Evolutionary conservation across 2,113 vertebrate genomes (phyloP).

Genomic region (Carollia perspicillata): DNA sequence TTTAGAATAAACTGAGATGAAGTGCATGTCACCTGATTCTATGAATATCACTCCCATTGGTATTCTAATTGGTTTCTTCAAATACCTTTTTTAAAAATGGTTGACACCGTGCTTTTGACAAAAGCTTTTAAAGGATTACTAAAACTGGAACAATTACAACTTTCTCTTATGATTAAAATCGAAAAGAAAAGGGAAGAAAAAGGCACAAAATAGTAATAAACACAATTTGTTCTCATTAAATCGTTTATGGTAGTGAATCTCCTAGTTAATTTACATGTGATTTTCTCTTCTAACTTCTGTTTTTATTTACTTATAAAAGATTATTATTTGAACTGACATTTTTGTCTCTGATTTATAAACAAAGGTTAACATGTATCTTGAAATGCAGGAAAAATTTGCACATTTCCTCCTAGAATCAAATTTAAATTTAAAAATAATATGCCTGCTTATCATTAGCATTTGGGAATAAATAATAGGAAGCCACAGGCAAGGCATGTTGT

Average conservation of each 20-base stretch:
- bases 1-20: not conserved
- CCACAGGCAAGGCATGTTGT: not conserved
- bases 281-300: not conserved
- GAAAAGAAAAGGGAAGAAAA: not conserved
- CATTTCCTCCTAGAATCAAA: constrained; percentile 12
- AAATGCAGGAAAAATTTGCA: not conserved
- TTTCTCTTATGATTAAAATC: not conserved
- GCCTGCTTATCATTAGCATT: not conserved
- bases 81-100: not conserved
- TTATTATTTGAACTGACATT: not conserved
- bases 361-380: not conserved
- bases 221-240: not conserved
- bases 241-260: not conserved
- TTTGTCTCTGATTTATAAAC: not conserved
- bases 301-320: not conserved
- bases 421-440: not conserved
- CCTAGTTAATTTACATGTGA: not conserved
- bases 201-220: not conserved
- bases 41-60: not conserved
- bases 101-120: constrained; percentile 9
- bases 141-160: not conserved
- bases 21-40: not conserved
- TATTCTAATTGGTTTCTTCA: constrained; percentile 20
- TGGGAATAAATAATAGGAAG: not conserved
- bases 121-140: not conserved